Percentiles rank a stretch among this genome's conserved stretches.
Evolutionary conservation across 2,888 invertebrate genomes (phyloP).

Genomic region (Cerastis rubricosa): DNA sequence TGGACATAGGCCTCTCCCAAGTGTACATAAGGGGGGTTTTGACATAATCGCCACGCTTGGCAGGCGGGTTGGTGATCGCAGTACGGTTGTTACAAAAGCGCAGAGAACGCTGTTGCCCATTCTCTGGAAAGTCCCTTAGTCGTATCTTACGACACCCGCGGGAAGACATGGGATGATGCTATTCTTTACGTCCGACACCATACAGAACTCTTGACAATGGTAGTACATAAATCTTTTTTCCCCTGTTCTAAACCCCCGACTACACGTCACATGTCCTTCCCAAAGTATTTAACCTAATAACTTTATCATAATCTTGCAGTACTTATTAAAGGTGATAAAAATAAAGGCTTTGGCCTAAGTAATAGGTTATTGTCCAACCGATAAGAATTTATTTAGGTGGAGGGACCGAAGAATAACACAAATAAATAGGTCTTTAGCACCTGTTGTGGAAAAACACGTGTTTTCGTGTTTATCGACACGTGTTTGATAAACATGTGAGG

Average conservation of each 20-base stretch:
- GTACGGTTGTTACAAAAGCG: too few relatives aligned
- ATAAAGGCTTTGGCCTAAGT: background rate
- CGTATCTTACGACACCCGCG: too few relatives aligned
- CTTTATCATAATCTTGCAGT: conserved; percentile 39
- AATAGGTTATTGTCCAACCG: conserved; percentile 31
- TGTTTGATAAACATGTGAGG: background rate
- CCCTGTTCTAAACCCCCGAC: background rate
- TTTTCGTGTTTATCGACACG: background rate
- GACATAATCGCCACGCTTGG: too few relatives aligned
- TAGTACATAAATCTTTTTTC: too few relatives aligned
- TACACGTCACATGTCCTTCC: background rate
- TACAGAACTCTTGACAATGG: too few relatives aligned
- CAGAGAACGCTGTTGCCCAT: too few relatives aligned
- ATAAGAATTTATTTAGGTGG: conserved; percentile 31
- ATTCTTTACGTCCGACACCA: too few relatives aligned
- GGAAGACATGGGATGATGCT: too few relatives aligned
- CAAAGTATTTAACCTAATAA: conserved; percentile 49
- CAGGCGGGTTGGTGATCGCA: too few relatives aligned
- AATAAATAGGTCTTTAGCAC: conserved; percentile 31
- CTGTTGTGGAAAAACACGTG: background rate
- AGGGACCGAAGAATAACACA: conserved; percentile 8
- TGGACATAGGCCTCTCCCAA: too few relatives aligned
- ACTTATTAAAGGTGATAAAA: conserved; percentile 8
- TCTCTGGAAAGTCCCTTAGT: too few relatives aligned
- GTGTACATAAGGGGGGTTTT: too few relatives aligned